Base-by-base conservation (phyloP, 2,888 invertebrate species). In the Callosobruchus maculatus region DNA sequence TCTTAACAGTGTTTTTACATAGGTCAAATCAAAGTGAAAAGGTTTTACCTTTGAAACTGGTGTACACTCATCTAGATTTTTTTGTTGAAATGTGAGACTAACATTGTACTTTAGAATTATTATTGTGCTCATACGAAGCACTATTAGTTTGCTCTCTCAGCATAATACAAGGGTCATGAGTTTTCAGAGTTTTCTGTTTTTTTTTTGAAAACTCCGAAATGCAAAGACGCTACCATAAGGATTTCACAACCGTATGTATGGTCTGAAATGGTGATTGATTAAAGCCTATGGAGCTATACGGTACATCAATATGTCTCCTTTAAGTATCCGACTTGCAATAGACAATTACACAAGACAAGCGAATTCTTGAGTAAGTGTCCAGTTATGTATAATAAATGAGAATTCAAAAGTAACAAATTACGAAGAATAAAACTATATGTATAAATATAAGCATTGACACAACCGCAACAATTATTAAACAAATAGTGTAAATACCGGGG, bases 211-310 rank as follows among this genome's bases (percentile, higher is more conserved):
- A 68, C 21, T 21, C 13, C 21, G 22, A 21, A 68, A 20, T 21
- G 68, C 21, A 68, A 5, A 4, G 22, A 21, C 21, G 9, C 13
- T 74, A 77, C 77, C 77, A 76, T 74, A 78, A 77, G 81, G 79
- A 80, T 82, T 83, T 86, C 86, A 86, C 86, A 86, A 86, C 86
- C 85, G 84, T 49, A 49, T 80, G 79, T 82, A 83, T 84, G 84
- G 85, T 85, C 84, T 82, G 81, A 79, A 81, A 80, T 77, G 77
- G 79, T 84, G 85, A 84, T 84, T 84, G 82, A 84, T 82, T 80
- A 80, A 82, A 82, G 82, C 83, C 83, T 79, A 80, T 78, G 75
- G 78, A 78, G 79, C 80, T 74, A 78, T 79, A 80, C 78, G 76
- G 80, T 80, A 82, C 80, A 82, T 79, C 76, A 74, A 81, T 80